A percentile compares a stretch with the other conserved stretches of the same genome.
Conservation (phyloP, 1,140 invertebrate species). For the Piezodorus guildinii region DNA sequence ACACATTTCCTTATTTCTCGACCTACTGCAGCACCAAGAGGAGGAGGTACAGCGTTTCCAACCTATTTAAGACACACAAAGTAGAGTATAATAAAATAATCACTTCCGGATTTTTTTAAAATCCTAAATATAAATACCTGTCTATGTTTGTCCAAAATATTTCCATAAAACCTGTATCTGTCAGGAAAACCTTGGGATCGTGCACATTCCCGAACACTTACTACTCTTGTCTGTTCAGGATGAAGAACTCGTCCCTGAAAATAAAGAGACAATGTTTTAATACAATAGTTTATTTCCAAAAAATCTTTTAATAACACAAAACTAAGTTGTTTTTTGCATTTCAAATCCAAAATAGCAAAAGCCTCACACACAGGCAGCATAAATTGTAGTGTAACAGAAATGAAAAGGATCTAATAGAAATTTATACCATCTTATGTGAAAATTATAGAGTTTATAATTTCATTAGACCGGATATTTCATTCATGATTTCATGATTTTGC, state of each 20-base stretch:
- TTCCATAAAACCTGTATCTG: conserved; percentile 62
- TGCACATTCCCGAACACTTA: conserved; percentile 77
- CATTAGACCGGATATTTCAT: too few relatives aligned
- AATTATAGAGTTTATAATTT: too few relatives aligned
- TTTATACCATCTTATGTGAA: too few relatives aligned
- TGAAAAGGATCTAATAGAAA: too few relatives aligned
- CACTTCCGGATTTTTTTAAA: neutral
- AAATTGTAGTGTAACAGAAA: too few relatives aligned
- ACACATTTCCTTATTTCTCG: conserved; percentile 51
- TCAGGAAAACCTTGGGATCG: conserved; percentile 80
- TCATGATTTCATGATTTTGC: too few relatives aligned
- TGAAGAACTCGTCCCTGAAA: conserved; percentile 60
- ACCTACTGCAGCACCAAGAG: conserved; percentile 62
- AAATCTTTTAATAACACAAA: too few relatives aligned
- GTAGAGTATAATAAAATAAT: neutral
- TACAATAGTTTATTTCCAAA: neutral
- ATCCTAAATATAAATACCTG: conserved; percentile 46
- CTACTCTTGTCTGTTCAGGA: conserved; percentile 66
- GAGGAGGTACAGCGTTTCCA: conserved; percentile 80
- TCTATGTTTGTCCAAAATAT: conserved; percentile 63
- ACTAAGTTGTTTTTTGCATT: too few relatives aligned
- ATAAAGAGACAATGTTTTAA: conserved; percentile 18
- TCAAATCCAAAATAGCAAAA: too few relatives aligned
- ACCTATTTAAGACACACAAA: conserved; percentile 35
- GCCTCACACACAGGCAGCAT: too few relatives aligned